Percentiles rank a stretch among this genome's conserved stretches.
These are phyloP conservation scores for Condylura cristata DNA, from an alignment of 2,113 vertebrate species.

Conservation along the genomic window DNA sequence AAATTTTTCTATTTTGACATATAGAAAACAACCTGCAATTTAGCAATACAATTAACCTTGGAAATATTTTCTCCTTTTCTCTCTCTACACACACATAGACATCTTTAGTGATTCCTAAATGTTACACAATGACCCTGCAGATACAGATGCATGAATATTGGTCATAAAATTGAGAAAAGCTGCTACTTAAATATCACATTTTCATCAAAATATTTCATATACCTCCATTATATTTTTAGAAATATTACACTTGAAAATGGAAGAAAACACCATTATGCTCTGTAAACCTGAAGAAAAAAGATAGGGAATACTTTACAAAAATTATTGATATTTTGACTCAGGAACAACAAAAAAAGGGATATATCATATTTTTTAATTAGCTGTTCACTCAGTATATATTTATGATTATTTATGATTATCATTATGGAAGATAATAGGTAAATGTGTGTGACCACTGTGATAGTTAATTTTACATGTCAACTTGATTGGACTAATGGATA, in stretches of 20 bases:
- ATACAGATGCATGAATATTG: not conserved
- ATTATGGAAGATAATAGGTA: not conserved
- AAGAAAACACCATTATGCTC: not conserved
- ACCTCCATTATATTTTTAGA: not conserved
- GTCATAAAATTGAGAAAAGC: not conserved
- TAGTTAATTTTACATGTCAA: not conserved
- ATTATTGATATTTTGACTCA: not conserved
- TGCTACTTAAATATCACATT: not conserved
- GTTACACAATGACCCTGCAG: not conserved
- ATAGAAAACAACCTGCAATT: not conserved
- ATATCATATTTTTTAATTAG: not conserved
- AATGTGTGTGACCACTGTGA: not conserved
- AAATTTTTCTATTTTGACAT: not conserved
- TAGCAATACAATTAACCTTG: not conserved
- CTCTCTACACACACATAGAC: not conserved
- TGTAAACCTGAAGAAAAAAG: not conserved
- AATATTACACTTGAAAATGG: not conserved
- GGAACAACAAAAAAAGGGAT: not conserved
- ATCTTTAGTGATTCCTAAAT: not conserved
- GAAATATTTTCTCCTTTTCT: not conserved
- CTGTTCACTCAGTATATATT: not conserved
- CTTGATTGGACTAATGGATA: not conserved
- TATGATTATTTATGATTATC: not conserved
- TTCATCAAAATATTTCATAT: slow-evolving; percentile 12
- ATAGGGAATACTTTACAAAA: not conserved